Conservation (phyloP, 2,797 vertebrate genomes). For the Acanthis flammea region DNA sequence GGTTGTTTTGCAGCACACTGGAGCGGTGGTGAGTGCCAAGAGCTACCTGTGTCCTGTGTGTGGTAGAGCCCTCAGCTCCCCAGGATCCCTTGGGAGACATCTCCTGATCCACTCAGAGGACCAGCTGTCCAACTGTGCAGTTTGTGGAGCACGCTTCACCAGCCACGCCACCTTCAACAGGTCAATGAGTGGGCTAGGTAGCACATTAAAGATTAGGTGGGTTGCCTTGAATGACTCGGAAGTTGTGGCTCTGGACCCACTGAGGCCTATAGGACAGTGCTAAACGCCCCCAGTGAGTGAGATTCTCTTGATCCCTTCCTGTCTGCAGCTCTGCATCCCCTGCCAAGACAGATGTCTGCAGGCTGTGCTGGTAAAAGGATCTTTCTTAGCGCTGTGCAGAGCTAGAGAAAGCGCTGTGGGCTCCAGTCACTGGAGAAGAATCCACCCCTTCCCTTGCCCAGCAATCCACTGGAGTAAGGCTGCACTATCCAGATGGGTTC, state of each 20-base stretch:
- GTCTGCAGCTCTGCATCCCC: not conserved
- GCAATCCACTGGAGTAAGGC: not conserved
- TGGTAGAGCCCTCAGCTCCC: slow-evolving; percentile 94
- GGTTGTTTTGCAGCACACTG: slow-evolving; percentile 86
- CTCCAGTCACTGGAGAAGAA: not conserved
- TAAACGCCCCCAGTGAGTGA: not conserved
- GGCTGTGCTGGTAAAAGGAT: not conserved
- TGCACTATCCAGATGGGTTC: not conserved
- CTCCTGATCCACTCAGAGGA: slow-evolving; percentile 97
- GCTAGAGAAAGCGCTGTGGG: not conserved
- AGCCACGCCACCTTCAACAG: slow-evolving; percentile 95
- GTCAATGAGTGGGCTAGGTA: slow-evolving; percentile 59
- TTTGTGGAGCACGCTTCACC: slow-evolving; percentile 93
- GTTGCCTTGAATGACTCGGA: not conserved
- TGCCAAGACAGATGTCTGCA: not conserved
- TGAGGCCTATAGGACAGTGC: not conserved
- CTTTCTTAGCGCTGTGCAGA: not conserved
- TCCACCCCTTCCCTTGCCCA: not conserved
- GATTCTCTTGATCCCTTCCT: not conserved
- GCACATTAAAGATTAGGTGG: not conserved
- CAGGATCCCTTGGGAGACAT: slow-evolving; percentile 93
- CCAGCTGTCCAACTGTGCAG: slow-evolving; percentile 96
- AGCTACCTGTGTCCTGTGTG: slow-evolving; percentile 96
- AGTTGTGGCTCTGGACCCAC: not conserved
- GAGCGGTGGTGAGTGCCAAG: slow-evolving; percentile 90